phyloP scores from a whole-genome alignment of 2,113 vertebrate genomes.

The Pheucticus melanocephalus region DNA sequence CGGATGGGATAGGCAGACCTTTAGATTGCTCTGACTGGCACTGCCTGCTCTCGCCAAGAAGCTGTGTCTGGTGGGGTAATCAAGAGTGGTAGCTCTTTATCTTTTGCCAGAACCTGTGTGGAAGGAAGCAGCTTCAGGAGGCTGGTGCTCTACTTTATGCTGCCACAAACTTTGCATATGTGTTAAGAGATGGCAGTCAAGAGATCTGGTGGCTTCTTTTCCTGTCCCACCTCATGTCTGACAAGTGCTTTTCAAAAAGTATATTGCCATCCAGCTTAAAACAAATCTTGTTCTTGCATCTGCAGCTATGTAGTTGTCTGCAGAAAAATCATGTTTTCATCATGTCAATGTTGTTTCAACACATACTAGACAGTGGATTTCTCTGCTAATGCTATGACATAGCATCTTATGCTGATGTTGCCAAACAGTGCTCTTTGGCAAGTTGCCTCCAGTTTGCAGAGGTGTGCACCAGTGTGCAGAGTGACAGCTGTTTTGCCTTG shows the following conservation, averaged over 20 bases:
- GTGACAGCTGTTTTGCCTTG: not conserved
- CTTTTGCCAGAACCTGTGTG: not conserved
- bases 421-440: not conserved
- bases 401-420: not conserved
- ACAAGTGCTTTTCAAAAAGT: not conserved
- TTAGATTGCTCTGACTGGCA: not conserved
- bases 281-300: not conserved
- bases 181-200: not conserved
- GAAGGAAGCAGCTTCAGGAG: not conserved
- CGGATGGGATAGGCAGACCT: not conserved
- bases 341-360: not conserved
- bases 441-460: not conserved
- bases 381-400: accelerated
- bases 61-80: not conserved
- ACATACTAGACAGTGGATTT: not conserved
- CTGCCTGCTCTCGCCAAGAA: not conserved
- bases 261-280: not conserved
- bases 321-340: not conserved
- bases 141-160: not conserved
- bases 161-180: accelerated
- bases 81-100: not conserved
- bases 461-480: accelerated
- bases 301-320: accelerated
- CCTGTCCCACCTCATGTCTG: not conserved
- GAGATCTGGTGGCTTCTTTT: not conserved